phyloP scores from a whole-genome alignment of 2,797 vertebrate species.

The Mus spretus region DNA sequence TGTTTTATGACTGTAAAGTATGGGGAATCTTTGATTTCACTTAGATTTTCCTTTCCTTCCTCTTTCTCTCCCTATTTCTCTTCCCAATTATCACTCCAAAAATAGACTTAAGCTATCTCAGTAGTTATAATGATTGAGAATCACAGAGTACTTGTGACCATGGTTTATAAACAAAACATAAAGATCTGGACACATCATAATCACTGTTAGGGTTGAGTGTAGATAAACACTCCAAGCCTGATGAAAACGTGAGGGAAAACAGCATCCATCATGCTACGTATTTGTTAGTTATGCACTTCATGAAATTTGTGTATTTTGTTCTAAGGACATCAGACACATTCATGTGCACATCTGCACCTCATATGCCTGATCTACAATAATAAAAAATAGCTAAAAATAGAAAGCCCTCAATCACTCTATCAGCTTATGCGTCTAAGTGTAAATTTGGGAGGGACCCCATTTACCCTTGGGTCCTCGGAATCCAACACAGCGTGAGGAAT shows the following conservation, averaged over 20 bases:
- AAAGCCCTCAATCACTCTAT: not conserved
- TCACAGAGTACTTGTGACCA: not conserved
- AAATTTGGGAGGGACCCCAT: not conserved
- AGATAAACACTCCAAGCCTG: conserved; percentile 15
- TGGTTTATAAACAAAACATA: not conserved
- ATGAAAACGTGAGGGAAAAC: not conserved
- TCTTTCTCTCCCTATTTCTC: not conserved
- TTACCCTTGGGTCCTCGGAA: not conserved
- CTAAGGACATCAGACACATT: not conserved
- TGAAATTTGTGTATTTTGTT: not conserved
- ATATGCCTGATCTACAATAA: not conserved
- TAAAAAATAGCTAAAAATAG: conserved; percentile 16
- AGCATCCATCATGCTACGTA: not conserved
- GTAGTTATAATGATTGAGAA: not conserved
- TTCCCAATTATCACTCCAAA: not conserved
- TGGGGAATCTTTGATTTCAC: not conserved
- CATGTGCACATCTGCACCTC: not conserved
- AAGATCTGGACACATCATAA: not conserved
- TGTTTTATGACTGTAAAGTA: not conserved
- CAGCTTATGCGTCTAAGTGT: not conserved
- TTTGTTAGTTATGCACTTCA: not conserved
- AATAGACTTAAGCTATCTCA: not conserved
- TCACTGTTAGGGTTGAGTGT: not conserved
- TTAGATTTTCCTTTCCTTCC: not conserved
- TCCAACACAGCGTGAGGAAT: not conserved